phyloP scores from a whole-genome alignment of 35 echinoderm and acorn worm species.

The Ptychodera flava region DNA sequence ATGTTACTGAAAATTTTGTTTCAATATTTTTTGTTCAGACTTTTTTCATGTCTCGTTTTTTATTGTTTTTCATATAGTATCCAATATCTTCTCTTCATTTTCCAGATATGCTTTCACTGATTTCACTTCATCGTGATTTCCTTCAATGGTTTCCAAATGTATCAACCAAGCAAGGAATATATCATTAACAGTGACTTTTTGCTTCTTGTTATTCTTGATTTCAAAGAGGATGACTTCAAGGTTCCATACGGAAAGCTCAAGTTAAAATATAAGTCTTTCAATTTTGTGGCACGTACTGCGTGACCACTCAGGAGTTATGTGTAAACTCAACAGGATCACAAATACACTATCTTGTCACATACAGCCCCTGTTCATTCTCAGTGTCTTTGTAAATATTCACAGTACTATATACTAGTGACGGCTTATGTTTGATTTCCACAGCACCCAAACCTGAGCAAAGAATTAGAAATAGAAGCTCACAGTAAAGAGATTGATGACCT shows the following conservation, averaged over 20 bases:
- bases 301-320: too few species aligned
- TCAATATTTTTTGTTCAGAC: background rate
- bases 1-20: background rate
- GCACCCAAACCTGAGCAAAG: conserved; percentile 71
- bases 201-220: too few species aligned
- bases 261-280: too few species aligned
- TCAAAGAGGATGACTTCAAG: too few species aligned
- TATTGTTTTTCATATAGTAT: background rate
- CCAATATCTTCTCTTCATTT: background rate
- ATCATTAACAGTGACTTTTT: too few species aligned
- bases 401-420: background rate
- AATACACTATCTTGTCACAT: too few species aligned
- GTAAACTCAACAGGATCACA: too few species aligned
- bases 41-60: background rate
- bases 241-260: too few species aligned
- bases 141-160: background rate
- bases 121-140: background rate
- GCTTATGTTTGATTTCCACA: conserved; percentile 28
- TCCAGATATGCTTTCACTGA: background rate
- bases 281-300: too few species aligned
- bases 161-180: too few species aligned
- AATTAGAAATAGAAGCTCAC: conserved; percentile 81
- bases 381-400: background rate
- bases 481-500: conserved; percentile 87
- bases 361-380: too few species aligned